Evolutionary conservation across 2,797 vertebrate genomes (phyloP), one percentile per base, ranked within the genome.

Genomic region (Perdix hodgsoniae): DNA sequence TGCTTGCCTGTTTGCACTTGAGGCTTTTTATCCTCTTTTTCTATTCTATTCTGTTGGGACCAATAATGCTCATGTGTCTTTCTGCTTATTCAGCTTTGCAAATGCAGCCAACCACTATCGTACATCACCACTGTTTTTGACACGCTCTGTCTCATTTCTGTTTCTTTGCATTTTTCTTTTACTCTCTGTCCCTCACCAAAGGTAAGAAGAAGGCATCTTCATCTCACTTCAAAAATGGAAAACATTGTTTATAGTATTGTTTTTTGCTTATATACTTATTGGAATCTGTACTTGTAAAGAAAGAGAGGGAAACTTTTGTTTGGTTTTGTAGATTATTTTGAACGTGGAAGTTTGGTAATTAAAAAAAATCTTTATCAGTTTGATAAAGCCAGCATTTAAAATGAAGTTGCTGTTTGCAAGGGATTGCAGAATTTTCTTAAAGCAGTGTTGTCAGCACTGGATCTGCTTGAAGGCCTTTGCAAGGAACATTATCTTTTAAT

Each of bases 61-160:
- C 80, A 67, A 14, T 92, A 86, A 64, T 15, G n/a, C 33, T 95
- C 23, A 24, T 8, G 14, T 44, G 17, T 84, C 85, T 90, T 88
- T 92, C 67, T 92, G 89, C 92, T 91, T 90, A 79, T 81, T 93
- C 71, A 86, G 87, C 92, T 89, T 92, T 92, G 56, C 56, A 93
- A 81, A 83, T 60, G 56, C 56, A 78, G 86, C 76, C 78, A 78
- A 35, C 73, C 8, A 11, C 80, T 95, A 11, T 81, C 45, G 50
- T 57, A 93, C 63, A 83, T 92, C 75, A 83, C 15, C 0, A 0
- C 33, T 91, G 66, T 4, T 94, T 95, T 87, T 89, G 66, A 90
- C 31, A 14, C 6, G 54, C 14, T 77, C 52, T 90, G 76, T 80
- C 63, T 74, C 61, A 65, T 73, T 39, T 40, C 39, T 60, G 14